phyloP scores from a whole-genome alignment of 2,888 invertebrate species.

The Bembecia ichneumoniformis region DNA sequence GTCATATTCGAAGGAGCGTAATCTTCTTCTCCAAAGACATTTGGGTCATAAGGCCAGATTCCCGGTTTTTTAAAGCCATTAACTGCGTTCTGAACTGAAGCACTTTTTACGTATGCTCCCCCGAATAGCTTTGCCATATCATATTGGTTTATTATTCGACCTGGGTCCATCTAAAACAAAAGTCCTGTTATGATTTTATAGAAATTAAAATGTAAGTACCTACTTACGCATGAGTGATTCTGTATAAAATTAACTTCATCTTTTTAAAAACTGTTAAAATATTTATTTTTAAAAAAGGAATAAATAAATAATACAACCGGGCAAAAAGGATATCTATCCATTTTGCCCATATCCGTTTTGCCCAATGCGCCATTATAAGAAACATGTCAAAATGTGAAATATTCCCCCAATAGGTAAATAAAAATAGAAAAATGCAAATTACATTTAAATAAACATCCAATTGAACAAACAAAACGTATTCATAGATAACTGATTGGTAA shows the following conservation, averaged over 20 bases:
- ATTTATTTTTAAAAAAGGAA: not conserved
- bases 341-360: constrained; percentile 1
- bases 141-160: constrained; percentile 12
- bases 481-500: no score
- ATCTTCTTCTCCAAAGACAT: constrained; percentile 3
- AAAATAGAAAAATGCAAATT: no score
- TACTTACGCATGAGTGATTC: no score
- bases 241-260: no score
- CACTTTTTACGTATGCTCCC: constrained; percentile 12
- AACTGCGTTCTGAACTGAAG: constrained; percentile 5
- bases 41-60: constrained; percentile 1
- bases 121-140: constrained; percentile 12
- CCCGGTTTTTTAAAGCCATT: constrained; percentile 1
- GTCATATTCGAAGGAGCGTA: constrained; percentile 2
- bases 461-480: no score
- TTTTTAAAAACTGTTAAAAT: no score
- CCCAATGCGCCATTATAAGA: not conserved
- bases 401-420: not conserved
- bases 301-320: not conserved
- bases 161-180: constrained; percentile 12
- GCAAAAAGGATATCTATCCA: not conserved
- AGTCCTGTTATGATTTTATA: no score
- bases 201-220: not conserved
- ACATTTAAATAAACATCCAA: no score
- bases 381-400: not conserved